Percentiles rank a stretch among this genome's conserved stretches.
phyloP scores from a whole-genome alignment of 2,797 vertebrate genomes.

The Chaetophractus vellerosus region DNA sequence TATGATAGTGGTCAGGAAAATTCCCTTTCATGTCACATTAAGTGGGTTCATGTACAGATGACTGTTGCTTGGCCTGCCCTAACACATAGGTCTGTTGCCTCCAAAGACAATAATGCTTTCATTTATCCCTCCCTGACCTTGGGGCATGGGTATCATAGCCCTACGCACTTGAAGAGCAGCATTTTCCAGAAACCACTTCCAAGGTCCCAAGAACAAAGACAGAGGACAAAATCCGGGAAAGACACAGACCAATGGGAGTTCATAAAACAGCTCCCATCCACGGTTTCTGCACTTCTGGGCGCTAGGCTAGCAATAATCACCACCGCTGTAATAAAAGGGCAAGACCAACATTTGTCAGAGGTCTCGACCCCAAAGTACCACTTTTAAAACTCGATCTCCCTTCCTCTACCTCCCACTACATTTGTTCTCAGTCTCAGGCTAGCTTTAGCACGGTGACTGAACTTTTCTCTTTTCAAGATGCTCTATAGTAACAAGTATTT shows the following conservation, averaged over 20 bases:
- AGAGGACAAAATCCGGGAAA: background rate
- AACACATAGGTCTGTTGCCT: constrained; percentile 59
- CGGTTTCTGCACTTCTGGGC: background rate
- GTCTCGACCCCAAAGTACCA: background rate
- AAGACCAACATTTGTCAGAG: background rate
- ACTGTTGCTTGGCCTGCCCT: constrained; percentile 15
- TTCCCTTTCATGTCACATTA: constrained; percentile 79
- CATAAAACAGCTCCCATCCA: background rate
- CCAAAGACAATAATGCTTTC: constrained; percentile 67
- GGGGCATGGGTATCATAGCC: constrained; percentile 40
- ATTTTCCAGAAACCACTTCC: constrained; percentile 64
- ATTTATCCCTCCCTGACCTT: constrained; percentile 47
- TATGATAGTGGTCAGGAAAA: constrained; percentile 68
- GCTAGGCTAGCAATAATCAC: background rate
- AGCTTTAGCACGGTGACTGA: constrained; percentile 15
- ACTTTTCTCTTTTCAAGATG: background rate
- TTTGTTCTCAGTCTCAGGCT: constrained; percentile 3
- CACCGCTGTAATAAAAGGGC: background rate
- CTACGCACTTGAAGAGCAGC: constrained; percentile 20
- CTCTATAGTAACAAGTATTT: constrained; percentile 47
- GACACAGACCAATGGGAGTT: background rate
- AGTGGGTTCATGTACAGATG: constrained; percentile 53
- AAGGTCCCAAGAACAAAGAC: constrained; percentile 64
- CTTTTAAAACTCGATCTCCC: constrained; percentile 39
- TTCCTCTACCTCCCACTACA: background rate